Conservation (phyloP, 2,888 invertebrate species). For the Pandemis cinnamomeana region DNA sequence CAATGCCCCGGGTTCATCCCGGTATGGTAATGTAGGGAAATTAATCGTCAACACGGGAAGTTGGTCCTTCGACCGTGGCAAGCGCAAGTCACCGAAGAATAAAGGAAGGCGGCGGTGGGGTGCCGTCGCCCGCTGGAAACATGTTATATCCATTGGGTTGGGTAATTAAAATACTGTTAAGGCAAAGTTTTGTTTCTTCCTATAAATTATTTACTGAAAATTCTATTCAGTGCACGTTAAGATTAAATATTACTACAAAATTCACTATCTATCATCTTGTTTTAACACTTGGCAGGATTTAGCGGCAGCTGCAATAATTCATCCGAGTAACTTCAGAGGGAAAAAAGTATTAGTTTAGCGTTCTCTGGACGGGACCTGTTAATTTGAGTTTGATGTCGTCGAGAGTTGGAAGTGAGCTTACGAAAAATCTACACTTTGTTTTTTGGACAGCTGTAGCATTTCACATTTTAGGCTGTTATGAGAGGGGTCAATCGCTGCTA, state of each 20-base stretch:
- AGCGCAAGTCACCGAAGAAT: slow-evolving; percentile 38
- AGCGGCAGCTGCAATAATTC: not conserved
- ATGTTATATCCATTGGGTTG: slow-evolving; percentile 17
- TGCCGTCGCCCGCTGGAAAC: slow-evolving; percentile 14
- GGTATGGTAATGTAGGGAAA: slow-evolving; percentile 39
- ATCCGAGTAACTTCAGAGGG: not conserved
- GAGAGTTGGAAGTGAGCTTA: slow-evolving; percentile 1
- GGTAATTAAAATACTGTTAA: slow-evolving; percentile 1
- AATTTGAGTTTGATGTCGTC: not conserved
- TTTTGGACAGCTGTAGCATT: too few relatives aligned
- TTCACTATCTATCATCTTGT: too few relatives aligned
- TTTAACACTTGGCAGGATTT: too few relatives aligned
- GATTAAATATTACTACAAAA: too few relatives aligned
- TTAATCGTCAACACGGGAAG: slow-evolving; percentile 38
- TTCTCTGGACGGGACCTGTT: not conserved
- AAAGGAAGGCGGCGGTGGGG: slow-evolving; percentile 25
- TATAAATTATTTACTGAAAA: too few relatives aligned
- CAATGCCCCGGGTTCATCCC: slow-evolving; percentile 30
- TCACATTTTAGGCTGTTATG: not conserved
- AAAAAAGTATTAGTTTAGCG: not conserved
- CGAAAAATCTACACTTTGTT: not conserved
- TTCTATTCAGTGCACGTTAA: too few relatives aligned
- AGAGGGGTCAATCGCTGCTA: too few relatives aligned
- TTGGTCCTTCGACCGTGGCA: slow-evolving; percentile 27
- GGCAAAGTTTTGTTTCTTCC: not conserved